These are phyloP conservation scores for Spatulosminthurus flaviceps DNA, from an alignment of 2,888 invertebrate genomes.

Conservation along the genomic window DNA sequence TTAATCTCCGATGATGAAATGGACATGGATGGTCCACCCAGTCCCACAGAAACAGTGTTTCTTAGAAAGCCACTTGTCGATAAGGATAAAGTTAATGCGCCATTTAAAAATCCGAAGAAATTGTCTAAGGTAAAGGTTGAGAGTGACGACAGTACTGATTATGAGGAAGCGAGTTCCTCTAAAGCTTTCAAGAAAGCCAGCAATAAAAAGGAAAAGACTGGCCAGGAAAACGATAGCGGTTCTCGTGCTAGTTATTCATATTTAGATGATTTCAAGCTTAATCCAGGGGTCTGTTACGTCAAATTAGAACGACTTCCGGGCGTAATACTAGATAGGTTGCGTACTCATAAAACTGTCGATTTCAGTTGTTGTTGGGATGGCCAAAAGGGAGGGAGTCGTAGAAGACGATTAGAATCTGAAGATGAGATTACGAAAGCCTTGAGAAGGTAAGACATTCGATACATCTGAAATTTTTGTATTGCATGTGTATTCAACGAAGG, in stretches of 20 bases:
- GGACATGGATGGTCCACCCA: not conserved
- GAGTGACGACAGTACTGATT: not conserved
- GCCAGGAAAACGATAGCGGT: not conserved
- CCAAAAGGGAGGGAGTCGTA: not conserved
- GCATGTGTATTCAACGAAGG: not conserved
- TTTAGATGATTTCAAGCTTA: not conserved
- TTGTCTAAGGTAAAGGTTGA: not conserved
- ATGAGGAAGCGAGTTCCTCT: not conserved
- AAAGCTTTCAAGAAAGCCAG: not conserved
- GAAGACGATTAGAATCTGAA: not conserved
- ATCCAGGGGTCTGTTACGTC: not conserved
- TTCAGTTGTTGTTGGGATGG: not conserved
- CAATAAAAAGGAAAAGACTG: not conserved
- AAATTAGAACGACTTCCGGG: not conserved
- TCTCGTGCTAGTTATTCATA: not conserved
- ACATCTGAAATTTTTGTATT: not conserved
- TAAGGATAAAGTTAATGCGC: constrained; percentile 4
- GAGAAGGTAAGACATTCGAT: not conserved
- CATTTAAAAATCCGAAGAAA: not conserved
- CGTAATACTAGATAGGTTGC: not conserved
- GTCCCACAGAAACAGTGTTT: not conserved
- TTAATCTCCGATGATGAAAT: not conserved
- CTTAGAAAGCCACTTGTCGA: not conserved
- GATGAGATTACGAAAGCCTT: constrained; percentile 23
- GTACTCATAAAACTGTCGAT: not conserved